A percentile compares a stretch with the other conserved stretches of the same genome.
Conservation (phyloP, 2,113 vertebrate genomes). For the Callocephalon fimbriatum region DNA sequence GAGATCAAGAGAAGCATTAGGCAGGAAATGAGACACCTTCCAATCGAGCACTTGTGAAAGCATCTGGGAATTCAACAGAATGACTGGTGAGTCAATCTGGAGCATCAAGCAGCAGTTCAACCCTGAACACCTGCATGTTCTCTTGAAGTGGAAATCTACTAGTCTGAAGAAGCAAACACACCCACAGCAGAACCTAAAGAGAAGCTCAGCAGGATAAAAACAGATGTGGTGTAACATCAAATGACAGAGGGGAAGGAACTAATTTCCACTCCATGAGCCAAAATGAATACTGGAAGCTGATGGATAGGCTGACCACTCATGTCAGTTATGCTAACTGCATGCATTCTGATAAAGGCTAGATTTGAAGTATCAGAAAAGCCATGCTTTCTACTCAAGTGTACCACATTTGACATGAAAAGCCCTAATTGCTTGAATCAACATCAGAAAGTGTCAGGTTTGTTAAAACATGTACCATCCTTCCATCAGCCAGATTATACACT, state of each 20-base stretch:
- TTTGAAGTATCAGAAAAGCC: not conserved
- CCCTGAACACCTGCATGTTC: not conserved
- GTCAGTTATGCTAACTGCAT: not conserved
- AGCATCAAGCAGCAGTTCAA: not conserved
- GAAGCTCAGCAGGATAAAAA: not conserved
- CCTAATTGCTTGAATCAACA: not conserved
- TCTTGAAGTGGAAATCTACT: not conserved
- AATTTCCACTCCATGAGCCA: not conserved
- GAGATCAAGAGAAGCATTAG: not conserved
- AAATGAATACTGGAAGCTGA: not conserved
- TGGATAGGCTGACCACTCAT: not conserved
- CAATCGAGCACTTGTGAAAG: not conserved
- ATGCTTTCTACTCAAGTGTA: not conserved
- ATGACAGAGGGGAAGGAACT: not conserved
- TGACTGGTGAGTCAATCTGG: not conserved
- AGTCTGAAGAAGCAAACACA: not conserved
- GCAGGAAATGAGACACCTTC: conserved; percentile 3
- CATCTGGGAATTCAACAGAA: not conserved
- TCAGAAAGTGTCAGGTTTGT: not conserved
- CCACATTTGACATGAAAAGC: not conserved
- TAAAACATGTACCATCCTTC: not conserved
- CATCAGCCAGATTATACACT: not conserved
- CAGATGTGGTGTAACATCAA: not conserved
- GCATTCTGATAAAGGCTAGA: not conserved
- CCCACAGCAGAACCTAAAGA: not conserved